phyloP scores from a whole-genome alignment of 2,113 vertebrate genomes.

The Xenopus tropicalis region UCB_Xtro_10.0 CM004449.2:110790501-110791000 shows the following conservation, averaged over 20 bases:
- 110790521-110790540: slow-evolving; percentile 46
- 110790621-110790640: slow-evolving; percentile 59
- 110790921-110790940: slow-evolving; percentile 48
- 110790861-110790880: slow-evolving; percentile 64
- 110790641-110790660: slow-evolving; percentile 84
- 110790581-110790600: slow-evolving; percentile 54
- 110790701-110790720: slow-evolving; percentile 43
- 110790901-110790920: slow-evolving; percentile 62
- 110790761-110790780: slow-evolving; percentile 75
- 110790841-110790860: slow-evolving; percentile 65
- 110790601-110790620: slow-evolving; percentile 43
- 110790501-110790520: slow-evolving; percentile 44
- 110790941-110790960: slow-evolving; percentile 7
- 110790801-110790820: slow-evolving; percentile 56
- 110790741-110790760: slow-evolving; percentile 90
- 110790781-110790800: slow-evolving; percentile 60
- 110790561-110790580: slow-evolving; percentile 65
- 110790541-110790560: slow-evolving; percentile 56
- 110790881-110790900: slow-evolving; percentile 68
- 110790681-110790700: slow-evolving; percentile 43
- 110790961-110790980: neutral
- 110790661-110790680: slow-evolving; percentile 69
- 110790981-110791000: neutral
- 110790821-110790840: slow-evolving; percentile 52
- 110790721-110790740: slow-evolving; percentile 73